Evolutionary conservation across 2,797 vertebrate species (phyloP).

Genomic region (Aratinga solstitialis): DNA sequence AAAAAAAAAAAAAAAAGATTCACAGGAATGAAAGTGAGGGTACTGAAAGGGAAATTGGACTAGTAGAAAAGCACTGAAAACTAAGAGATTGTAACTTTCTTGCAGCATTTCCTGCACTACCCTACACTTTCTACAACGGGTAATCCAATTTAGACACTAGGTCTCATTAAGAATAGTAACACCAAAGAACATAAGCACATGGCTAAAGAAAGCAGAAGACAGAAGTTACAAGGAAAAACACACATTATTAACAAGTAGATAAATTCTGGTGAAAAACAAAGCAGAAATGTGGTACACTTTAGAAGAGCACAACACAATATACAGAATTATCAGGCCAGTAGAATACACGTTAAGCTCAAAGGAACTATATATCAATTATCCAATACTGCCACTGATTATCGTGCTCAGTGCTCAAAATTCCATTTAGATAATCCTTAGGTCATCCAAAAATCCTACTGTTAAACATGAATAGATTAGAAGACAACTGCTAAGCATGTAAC

Average conservation of each 20-base stretch:
- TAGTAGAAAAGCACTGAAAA: background rate
- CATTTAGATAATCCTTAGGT: conserved; percentile 8
- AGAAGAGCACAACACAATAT: background rate
- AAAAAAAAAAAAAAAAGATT: background rate
- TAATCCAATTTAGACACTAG: background rate
- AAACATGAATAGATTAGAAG: background rate
- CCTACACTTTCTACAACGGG: background rate
- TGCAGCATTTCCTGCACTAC: background rate
- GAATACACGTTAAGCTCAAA: background rate
- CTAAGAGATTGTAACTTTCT: background rate
- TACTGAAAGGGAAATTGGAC: background rate
- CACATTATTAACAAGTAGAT: background rate
- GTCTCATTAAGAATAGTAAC: background rate
- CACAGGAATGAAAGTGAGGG: background rate
- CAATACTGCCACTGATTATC: background rate
- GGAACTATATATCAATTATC: background rate
- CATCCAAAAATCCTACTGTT: background rate
- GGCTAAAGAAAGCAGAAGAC: background rate
- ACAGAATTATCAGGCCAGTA: background rate
- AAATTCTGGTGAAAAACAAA: background rate
- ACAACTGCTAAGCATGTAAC: background rate
- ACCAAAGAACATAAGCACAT: background rate
- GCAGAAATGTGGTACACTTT: background rate
- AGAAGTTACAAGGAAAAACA: background rate
- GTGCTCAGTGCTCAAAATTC: background rate